A percentile compares a stretch with the other conserved stretches of the same genome.
Conservation (phyloP, 2,797 vertebrate genomes). For the Enteromius fasciolatus region DNA sequence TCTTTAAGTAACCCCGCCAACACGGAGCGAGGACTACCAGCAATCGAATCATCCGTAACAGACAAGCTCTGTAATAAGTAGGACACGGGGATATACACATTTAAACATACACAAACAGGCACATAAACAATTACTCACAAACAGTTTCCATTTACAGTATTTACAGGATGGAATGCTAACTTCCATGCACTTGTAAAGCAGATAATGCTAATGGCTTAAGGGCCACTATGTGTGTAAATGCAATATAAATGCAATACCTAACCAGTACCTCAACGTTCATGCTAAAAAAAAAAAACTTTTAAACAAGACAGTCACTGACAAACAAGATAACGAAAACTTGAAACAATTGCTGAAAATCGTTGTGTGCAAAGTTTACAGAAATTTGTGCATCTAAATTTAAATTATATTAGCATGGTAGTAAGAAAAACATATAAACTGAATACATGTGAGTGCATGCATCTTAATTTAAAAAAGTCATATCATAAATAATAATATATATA, state of each 20-base stretch:
- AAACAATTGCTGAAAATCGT: too few species aligned
- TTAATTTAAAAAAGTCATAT: not conserved
- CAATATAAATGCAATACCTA: not conserved
- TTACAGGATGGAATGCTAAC: not conserved
- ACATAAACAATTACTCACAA: conserved; percentile 10
- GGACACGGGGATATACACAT: conserved; percentile 2
- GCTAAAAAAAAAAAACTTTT: not conserved
- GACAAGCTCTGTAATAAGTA: conserved; percentile 84
- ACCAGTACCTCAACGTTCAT: not conserved
- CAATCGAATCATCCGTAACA: conserved; percentile 81
- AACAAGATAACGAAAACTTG: not conserved
- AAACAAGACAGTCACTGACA: not conserved
- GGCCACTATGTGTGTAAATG: not conserved
- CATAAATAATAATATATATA: not conserved
- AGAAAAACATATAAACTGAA: not conserved
- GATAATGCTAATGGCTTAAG: not conserved
- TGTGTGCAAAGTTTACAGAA: not conserved
- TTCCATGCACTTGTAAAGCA: conserved; percentile 1
- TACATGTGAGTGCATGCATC: not conserved
- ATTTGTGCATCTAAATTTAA: not conserved
- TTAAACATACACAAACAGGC: conserved; percentile 11
- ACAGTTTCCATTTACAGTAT: not conserved
- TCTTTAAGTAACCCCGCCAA: conserved; percentile 85
- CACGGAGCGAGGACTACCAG: conserved; percentile 82
- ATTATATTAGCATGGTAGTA: not conserved